These are phyloP conservation scores for Borostomias antarcticus DNA, from an alignment of 2,797 vertebrate genomes.

Conservation along the genomic window DNA sequence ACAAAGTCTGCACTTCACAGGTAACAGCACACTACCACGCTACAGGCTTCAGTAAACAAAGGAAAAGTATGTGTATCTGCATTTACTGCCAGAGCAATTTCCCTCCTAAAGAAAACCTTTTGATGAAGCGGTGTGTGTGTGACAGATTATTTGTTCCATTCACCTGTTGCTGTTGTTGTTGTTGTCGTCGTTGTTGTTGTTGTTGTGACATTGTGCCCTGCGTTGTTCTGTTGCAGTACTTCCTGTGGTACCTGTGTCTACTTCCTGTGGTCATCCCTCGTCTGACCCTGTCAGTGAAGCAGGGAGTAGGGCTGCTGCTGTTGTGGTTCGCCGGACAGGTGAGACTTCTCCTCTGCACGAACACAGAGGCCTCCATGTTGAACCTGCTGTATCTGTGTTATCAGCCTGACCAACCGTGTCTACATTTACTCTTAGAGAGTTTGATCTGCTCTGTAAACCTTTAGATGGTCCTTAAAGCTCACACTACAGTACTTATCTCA, in stretches of 20 bases:
- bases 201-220: background rate
- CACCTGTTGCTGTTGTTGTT: no score
- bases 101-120: background rate
- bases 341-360: constrained; percentile 13
- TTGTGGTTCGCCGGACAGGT: constrained; percentile 92
- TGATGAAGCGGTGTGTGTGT: no score
- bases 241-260: constrained; percentile 95
- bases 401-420: background rate
- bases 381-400: background rate
- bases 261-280: constrained; percentile 86
- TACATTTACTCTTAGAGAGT: no score
- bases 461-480: no score
- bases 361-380: background rate
- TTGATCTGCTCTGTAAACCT: no score
- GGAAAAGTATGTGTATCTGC: no score
- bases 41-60: background rate
- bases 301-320: constrained; percentile 70
- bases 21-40: constrained; percentile 50
- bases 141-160: no score
- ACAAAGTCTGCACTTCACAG: constrained; percentile 98
- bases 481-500: no score
- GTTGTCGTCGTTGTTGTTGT: no score
- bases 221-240: constrained; percentile 70
- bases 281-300: constrained; percentile 75
- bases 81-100: background rate